Conservation (phyloP, 2,888 invertebrate genomes). For the Drosophila paranaensis region DNA sequence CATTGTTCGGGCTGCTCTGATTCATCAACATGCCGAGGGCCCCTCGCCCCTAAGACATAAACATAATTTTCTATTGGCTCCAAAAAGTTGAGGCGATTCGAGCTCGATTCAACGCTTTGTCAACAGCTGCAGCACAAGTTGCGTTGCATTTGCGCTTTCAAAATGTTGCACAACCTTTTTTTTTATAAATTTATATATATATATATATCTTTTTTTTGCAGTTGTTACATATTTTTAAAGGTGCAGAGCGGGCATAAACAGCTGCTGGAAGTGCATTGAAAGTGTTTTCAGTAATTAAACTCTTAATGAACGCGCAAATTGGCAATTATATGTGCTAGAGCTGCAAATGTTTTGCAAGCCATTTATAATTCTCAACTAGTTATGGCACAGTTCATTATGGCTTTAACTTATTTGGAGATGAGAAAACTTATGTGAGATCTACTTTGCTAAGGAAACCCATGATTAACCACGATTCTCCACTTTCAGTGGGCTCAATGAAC, state of each 20-base stretch:
- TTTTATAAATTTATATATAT: background rate
- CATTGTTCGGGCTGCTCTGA: constrained; percentile 56
- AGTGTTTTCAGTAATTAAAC: background rate
- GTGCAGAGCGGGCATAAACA: background rate
- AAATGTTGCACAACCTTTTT: constrained; percentile 48
- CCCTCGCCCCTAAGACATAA: constrained; percentile 36
- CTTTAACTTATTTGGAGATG: background rate
- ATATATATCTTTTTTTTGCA: constrained; percentile 18
- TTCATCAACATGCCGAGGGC: constrained; percentile 43
- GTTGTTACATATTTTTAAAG: constrained; percentile 34
- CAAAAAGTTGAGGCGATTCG: constrained; percentile 37
- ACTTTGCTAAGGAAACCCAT: too few species aligned
- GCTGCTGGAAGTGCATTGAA: background rate
- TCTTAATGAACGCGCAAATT: background rate
- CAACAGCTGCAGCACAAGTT: constrained; percentile 59
- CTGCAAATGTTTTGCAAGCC: background rate
- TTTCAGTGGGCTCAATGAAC: too few species aligned
- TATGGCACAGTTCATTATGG: background rate
- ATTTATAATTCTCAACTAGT: background rate
- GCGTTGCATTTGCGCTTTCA: constrained; percentile 59
- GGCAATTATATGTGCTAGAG: background rate
- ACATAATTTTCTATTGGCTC: constrained; percentile 65
- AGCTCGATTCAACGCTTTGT: constrained; percentile 52
- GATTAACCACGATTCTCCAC: too few species aligned
- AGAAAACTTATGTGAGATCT: background rate